Percentiles rank a stretch among this genome's conserved stretches.
Conservation (phyloP, 2,113 vertebrate genomes). For the Catagonus wagneri region DNA sequence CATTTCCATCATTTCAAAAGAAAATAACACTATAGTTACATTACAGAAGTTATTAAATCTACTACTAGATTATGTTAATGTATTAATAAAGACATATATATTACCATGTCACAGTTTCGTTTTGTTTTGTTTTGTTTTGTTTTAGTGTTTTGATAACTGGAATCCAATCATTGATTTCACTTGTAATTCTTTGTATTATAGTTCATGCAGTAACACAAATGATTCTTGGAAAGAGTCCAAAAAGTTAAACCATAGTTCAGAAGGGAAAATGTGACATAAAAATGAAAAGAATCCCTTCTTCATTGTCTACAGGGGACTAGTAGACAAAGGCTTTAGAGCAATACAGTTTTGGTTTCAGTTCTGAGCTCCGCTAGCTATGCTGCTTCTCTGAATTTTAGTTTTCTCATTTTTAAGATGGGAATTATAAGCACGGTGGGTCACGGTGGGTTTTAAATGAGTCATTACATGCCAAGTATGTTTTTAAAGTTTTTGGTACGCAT, state of each 20-base stretch:
- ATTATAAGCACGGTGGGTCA: background rate
- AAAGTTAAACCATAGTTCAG: background rate
- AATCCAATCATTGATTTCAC: background rate
- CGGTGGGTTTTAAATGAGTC: background rate
- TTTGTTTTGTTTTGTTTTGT: too few relatives aligned
- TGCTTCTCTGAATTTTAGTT: background rate
- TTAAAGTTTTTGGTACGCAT: background rate
- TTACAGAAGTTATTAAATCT: background rate
- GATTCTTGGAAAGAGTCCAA: background rate
- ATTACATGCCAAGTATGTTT: background rate
- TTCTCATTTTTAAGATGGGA: background rate
- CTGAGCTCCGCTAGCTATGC: background rate
- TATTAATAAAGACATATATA: background rate
- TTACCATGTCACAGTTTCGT: background rate
- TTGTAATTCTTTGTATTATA: background rate
- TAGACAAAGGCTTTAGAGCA: background rate
- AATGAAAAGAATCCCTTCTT: background rate
- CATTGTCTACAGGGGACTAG: background rate
- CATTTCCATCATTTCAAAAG: background rate
- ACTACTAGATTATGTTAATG: background rate
- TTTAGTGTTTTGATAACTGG: background rate
- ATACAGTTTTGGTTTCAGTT: background rate
- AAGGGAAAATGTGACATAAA: background rate
- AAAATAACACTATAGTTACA: background rate
- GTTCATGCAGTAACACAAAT: background rate